A percentile compares a stretch with the other conserved stretches of the same genome.
phyloP scores from a whole-genome alignment of 30 jellyfish, hydroid and myxozoan species.

The Hydractinia symbiolongicarpus region DNA sequence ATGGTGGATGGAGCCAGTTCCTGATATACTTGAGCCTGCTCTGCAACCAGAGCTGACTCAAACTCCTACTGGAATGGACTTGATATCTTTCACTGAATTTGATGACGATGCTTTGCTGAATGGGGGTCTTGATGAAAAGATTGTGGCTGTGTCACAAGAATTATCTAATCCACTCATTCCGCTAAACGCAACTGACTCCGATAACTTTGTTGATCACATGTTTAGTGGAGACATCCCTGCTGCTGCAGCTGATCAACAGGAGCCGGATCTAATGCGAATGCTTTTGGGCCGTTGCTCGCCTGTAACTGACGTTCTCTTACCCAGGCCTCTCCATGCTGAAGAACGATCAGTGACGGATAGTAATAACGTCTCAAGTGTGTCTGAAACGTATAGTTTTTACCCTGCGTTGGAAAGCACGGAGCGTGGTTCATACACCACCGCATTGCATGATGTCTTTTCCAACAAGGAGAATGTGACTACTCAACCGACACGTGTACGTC shows the following conservation, averaged over 20 bases:
- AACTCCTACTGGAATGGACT: not conserved
- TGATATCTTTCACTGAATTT: constrained; percentile 32
- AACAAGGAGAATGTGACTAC: not conserved
- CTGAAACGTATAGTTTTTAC: constrained; percentile 15
- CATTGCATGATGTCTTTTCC: not conserved
- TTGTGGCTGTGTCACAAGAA: not conserved
- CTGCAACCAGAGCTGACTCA: constrained; percentile 38
- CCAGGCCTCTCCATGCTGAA: not conserved
- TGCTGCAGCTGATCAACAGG: not conserved
- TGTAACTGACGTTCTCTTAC: not conserved
- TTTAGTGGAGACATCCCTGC: not conserved
- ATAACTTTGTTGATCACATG: constrained; percentile 13
- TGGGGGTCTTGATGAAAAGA: constrained; percentile 23
- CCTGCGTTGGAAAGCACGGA: not conserved
- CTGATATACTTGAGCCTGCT: constrained; percentile 17
- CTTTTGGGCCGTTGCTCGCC: constrained; percentile 21
- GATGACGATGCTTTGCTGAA: constrained; percentile 6
- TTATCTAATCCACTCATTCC: not conserved
- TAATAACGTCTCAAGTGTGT: not conserved
- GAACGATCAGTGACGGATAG: not conserved
- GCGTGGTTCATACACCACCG: constrained; percentile 6
- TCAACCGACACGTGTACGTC: not conserved
- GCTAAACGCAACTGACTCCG: not conserved
- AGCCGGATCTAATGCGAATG: constrained; percentile 24
- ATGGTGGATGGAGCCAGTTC: constrained; percentile 37